Evolutionary conservation across 2,113 vertebrate species (phyloP), one percentile per base, ranked within the genome.

Genomic region (Cryptotis parvus): DNA sequence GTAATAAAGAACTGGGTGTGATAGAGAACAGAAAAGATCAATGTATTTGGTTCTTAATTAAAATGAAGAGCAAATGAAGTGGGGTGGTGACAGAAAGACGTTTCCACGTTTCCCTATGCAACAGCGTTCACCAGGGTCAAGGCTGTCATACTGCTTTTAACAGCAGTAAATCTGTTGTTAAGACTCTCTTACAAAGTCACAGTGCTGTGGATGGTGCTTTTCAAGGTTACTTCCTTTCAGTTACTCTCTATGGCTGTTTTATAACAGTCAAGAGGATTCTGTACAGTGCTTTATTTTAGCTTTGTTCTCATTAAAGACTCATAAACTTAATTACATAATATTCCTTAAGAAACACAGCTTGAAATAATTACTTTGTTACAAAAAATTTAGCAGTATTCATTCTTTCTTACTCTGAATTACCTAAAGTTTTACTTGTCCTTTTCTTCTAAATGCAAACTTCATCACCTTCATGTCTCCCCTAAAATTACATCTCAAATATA

Each of bases 281-380:
- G 31, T 74, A 73, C 22, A 65, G 41, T 41, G 55, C 24, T 93
- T 89, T 88, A 82, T 77, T 31, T 43, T 69, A 84, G 63, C 61
- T 76, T 92, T 91, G 43, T 9, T 35, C 91, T 93, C 84, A 93
- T 93, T 85, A 87, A 94, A 45, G 39, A 76, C 93, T 85, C 66
- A 74, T 89, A 92, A 93, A 39, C 49, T 93, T 94, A 89, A 94
- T 94, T 84, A 96, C 86, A 77, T 87, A 69, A 65, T 11, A 92
- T 91, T 94, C 77, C 75, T 95, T 90, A 93, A 90, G 89, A 96
- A 94, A 95, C 84, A 91, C 61, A 93, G 81, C 79, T 95, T 95
- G 65, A 94, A 95, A 86, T 91, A 95, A 95, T 89, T 92, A 75
- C 79, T 96, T 94, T 86, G 84, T 93, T 94, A 95, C 72, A 92